These are phyloP conservation scores for Drosophila seguyi DNA, from an alignment of 1,140 invertebrate genomes.

Conservation along the genomic window DNA sequence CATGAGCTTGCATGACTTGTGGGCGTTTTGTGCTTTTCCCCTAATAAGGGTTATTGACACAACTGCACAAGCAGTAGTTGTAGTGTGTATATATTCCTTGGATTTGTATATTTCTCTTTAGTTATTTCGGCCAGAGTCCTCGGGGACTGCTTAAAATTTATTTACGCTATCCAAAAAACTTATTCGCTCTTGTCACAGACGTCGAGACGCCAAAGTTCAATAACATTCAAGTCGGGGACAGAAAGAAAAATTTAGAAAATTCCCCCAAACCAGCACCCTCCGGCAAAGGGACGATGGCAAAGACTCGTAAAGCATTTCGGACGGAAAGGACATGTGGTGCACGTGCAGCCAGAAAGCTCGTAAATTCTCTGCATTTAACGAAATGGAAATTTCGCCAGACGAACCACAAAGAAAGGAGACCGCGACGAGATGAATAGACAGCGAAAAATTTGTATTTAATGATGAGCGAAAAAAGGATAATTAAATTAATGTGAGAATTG, in stretches of 20 bases:
- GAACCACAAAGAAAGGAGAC: slow-evolving; percentile 28
- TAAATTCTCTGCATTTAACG: slow-evolving; percentile 75
- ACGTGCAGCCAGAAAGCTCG: slow-evolving; percentile 67
- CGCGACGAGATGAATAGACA: slow-evolving; percentile 8
- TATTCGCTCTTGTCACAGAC: slow-evolving; percentile 57
- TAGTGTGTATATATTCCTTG: slow-evolving; percentile 2
- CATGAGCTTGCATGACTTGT: slow-evolving; percentile 63
- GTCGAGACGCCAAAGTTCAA: slow-evolving; percentile 69
- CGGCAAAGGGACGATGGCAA: slow-evolving; percentile 32
- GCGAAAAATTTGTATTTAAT: neutral
- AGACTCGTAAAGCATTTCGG: slow-evolving; percentile 66
- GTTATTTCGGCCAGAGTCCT: slow-evolving; percentile 11
- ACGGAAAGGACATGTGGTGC: slow-evolving; percentile 64
- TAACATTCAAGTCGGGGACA: slow-evolving; percentile 53
- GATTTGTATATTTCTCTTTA: slow-evolving; percentile 26
- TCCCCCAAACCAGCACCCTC: neutral
- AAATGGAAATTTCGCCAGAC: slow-evolving; percentile 70
- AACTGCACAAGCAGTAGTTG: slow-evolving; percentile 22
- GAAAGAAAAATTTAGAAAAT: slow-evolving; percentile 47
- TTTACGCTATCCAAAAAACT: slow-evolving; percentile 37
- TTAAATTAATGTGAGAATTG: neutral
- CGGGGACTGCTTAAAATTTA: slow-evolving; percentile 34
- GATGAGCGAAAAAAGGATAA: neutral
- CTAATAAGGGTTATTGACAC: slow-evolving; percentile 63
- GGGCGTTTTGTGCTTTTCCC: slow-evolving; percentile 36